phyloP scores from a whole-genome alignment of 2,113 vertebrate species.

The Phrynosoma platyrhinos region DNA sequence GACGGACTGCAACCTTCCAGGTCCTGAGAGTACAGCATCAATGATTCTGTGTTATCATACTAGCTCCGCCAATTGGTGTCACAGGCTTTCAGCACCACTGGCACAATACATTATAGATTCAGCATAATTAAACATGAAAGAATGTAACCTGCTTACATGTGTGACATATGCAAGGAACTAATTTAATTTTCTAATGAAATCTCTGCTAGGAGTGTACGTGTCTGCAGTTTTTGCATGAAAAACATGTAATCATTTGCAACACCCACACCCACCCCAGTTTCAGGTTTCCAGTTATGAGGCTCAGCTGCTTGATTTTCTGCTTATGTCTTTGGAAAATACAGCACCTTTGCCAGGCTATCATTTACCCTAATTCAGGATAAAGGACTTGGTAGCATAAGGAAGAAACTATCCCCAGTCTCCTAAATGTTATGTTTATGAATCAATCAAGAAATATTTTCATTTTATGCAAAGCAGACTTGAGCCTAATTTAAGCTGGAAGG shows the following conservation, averaged over 20 bases:
- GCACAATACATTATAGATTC: constrained; percentile 13
- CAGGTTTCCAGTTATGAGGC: constrained; percentile 48
- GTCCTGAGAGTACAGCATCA: too few relatives aligned
- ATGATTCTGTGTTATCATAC: not conserved
- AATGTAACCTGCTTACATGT: constrained; percentile 42
- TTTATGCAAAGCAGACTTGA: constrained; percentile 30
- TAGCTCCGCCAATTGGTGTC: not conserved
- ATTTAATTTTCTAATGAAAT: constrained; percentile 61
- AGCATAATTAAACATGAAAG: constrained; percentile 59
- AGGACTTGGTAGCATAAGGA: constrained; percentile 19
- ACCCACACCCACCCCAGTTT: constrained; percentile 40
- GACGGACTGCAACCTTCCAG: too few relatives aligned
- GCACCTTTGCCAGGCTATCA: constrained; percentile 37
- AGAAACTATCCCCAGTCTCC: not conserved
- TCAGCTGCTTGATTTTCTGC: constrained; percentile 13
- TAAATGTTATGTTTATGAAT: constrained; percentile 2
- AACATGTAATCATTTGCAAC: constrained; percentile 31
- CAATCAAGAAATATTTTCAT: constrained; percentile 16
- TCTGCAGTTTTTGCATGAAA: constrained; percentile 40
- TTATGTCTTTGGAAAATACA: constrained; percentile 46
- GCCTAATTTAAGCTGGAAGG: not conserved
- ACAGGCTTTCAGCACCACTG: not conserved
- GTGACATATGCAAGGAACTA: constrained; percentile 47
- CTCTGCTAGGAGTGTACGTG: constrained; percentile 35
- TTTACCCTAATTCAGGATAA: constrained; percentile 36